Evolutionary conservation across 2,888 invertebrate genomes (phyloP), one percentile per base, ranked within the genome.

Genomic region (Liopterus haemorrhoidalis): DNA sequence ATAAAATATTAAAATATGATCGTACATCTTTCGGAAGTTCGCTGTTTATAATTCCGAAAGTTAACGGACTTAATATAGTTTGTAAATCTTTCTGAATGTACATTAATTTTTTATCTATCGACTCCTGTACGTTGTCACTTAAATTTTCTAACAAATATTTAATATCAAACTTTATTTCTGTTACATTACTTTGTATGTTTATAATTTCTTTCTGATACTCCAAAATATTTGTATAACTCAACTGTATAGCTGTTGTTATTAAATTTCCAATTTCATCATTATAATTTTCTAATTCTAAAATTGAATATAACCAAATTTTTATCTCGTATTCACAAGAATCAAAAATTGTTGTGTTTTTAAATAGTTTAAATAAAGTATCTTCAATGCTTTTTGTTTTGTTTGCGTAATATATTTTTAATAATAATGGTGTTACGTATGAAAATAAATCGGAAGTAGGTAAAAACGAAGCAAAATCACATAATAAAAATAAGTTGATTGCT

Each of bases 281-380:
- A 25, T 12, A 36, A 16, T 4, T 20, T 8, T 47, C 41, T 19
- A 31, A 27, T 32, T 47, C 37, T 44, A 32, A 66, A 46, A 51
- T 69, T 61, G 56, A 72, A 54, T 81, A 75, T 19, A 83, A 62
- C 74, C 85, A 80, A 46, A 85, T 68, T 59, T 81, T 75, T 28
- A 84, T 75, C 67, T 87, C 85, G 43, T 73, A 68, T 49, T 70
- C 69, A 50, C 75, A 76, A 14, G 72, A 74, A 58, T 81, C 78
- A 60, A 86, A 86, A 51, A 83, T 70, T 4, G 73, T 71, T 0
- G 79, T 79, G 46, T 74, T 78, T 54, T 69, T 71, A 18, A 87
- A 73, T 46, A 86, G 72, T 36, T 66, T 69, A 33, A 66, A 65
- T 18, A 83, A 62, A 2, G 62, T 51, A 20, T 28, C 32, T 39